Percentiles rank a stretch among this genome's conserved stretches.
These are phyloP conservation scores for Lamprotornis superbus DNA, from an alignment of 2,113 vertebrate species.

Conservation along the genomic window DNA sequence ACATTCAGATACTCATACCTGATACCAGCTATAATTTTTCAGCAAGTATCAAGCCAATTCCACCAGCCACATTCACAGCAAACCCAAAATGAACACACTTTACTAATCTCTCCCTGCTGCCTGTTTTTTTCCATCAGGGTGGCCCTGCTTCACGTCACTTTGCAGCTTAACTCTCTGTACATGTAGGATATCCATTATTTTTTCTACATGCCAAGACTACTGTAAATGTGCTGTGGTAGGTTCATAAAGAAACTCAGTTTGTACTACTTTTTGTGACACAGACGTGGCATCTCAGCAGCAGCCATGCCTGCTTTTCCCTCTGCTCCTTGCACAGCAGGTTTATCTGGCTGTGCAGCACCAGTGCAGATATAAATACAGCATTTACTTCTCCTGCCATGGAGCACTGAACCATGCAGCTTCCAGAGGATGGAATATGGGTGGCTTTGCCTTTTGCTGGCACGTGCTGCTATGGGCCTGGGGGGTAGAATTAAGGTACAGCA, in stretches of 20 bases:
- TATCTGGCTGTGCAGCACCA: neutral
- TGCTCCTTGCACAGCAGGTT: conserved; percentile 20
- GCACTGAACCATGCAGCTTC: neutral
- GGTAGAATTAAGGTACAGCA: neutral
- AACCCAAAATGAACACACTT: neutral
- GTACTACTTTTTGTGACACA: conserved; percentile 38
- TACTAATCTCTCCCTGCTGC: neutral
- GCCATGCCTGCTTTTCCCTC: conserved; percentile 21
- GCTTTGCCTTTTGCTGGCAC: neutral
- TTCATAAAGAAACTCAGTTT: conserved; percentile 22
- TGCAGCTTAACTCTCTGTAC: neutral
- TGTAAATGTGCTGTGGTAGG: neutral
- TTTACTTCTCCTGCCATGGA: neutral
- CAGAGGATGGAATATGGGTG: neutral
- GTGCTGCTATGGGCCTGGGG: neutral
- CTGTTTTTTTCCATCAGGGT: neutral
- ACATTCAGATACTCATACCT: neutral
- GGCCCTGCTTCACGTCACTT: fast-evolving
- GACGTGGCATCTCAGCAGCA: conserved; percentile 50
- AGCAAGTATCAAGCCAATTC: neutral
- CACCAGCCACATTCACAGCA: neutral
- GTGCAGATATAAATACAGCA: neutral
- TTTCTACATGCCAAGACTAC: neutral
- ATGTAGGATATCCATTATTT: neutral
- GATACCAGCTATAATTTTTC: neutral